Evolutionary conservation across 2,797 vertebrate species (phyloP).

Genomic region (Pangasius djambal): DNA sequence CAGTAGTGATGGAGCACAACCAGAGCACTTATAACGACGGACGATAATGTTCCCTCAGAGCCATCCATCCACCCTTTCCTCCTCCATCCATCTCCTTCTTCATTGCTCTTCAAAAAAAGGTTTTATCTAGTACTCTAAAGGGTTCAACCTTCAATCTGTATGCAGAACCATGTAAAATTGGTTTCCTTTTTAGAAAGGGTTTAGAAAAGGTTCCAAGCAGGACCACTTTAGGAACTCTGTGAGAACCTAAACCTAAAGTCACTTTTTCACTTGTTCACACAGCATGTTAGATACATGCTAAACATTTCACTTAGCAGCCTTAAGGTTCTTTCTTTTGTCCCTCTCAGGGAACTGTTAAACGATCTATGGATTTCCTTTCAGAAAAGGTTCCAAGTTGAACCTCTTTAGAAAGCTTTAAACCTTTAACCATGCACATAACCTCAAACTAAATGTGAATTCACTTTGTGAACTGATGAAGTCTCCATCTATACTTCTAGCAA

Average conservation of each 20-base stretch:
- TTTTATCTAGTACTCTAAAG: not conserved
- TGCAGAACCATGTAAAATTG: not conserved
- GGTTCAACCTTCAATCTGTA: not conserved
- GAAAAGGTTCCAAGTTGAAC: not conserved
- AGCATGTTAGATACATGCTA: not conserved
- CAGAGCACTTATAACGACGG: constrained; percentile 50
- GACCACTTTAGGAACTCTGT: not conserved
- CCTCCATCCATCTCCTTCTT: constrained; percentile 10
- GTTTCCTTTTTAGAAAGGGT: too few species aligned
- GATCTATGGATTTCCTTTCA: not conserved
- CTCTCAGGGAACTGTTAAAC: not conserved
- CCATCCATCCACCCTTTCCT: constrained; percentile 28
- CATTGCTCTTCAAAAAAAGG: not conserved
- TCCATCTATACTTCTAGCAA: not conserved
- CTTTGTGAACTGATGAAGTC: not conserved
- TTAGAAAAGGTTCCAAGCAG: constrained; percentile 9
- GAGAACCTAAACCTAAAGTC: not conserved
- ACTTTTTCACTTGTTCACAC: not conserved
- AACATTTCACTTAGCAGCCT: not conserved
- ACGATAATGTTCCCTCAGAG: constrained; percentile 44
- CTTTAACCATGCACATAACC: not conserved
- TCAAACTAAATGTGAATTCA: not conserved
- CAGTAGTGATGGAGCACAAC: constrained; percentile 49
- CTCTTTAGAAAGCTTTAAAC: not conserved
- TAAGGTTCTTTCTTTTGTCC: not conserved